Conservation (phyloP, 2,113 vertebrate genomes). For the Hystrix cristata region DNA sequence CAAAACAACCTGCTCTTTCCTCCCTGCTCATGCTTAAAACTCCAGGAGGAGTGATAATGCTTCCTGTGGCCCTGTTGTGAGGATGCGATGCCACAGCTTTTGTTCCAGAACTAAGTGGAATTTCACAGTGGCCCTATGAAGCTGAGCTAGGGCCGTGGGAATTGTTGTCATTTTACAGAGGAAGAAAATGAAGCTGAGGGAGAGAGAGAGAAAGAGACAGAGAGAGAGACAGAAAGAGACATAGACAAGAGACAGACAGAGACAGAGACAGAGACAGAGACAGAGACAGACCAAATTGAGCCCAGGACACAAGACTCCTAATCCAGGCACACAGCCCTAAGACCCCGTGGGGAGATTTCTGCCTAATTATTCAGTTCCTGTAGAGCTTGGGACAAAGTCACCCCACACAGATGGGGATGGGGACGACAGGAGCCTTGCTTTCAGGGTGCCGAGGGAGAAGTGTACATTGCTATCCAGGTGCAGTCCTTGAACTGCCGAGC, state of each 20-base stretch:
- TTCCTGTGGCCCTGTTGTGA: neutral
- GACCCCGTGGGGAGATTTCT: neutral
- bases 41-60: too few relatives aligned
- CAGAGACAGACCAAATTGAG: neutral
- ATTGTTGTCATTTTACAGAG: neutral
- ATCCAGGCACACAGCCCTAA: neutral
- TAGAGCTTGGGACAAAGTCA: neutral
- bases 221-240: neutral
- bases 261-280: neutral
- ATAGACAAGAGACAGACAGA: neutral
- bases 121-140: neutral
- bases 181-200: neutral
- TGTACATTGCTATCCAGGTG: neutral
- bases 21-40: neutral
- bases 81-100: neutral
- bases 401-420: neutral
- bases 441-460: neutral
- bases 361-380: neutral
- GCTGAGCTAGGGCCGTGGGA: neutral
- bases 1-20: neutral
- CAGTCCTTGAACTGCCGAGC: neutral
- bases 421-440: neutral
- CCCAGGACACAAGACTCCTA: neutral
- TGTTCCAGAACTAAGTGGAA: neutral
- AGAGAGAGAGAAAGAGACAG: neutral